These are phyloP conservation scores for Mormyrus lacerda DNA, from an alignment of 2,113 vertebrate genomes.

Conservation along the genomic window DNA sequence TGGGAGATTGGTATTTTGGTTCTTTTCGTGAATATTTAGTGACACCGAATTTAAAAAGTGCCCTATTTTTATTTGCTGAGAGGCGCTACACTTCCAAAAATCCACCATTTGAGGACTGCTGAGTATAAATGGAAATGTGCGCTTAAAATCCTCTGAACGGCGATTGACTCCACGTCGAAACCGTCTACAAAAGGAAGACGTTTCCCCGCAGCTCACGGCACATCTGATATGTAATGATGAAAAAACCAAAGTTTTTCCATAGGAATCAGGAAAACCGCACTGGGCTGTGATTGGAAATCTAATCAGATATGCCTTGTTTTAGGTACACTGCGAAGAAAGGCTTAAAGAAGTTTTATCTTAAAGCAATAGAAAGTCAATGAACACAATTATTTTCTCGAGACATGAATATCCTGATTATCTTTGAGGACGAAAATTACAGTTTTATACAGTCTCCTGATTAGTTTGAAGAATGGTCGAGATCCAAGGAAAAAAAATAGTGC, in stretches of 20 bases:
- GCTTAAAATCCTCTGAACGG: neutral
- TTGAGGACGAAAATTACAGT: constrained; percentile 25
- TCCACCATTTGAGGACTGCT: constrained; percentile 9
- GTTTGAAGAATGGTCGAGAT: constrained; percentile 8
- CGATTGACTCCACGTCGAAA: neutral
- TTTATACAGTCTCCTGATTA: constrained; percentile 18
- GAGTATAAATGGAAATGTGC: neutral
- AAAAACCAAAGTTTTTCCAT: constrained; percentile 28
- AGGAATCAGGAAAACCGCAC: constrained; percentile 74
- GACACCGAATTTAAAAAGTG: constrained; percentile 8
- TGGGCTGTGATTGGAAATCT: constrained; percentile 90
- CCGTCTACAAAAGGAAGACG: neutral
- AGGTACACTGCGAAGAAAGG: constrained; percentile 22
- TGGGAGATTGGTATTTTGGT: neutral
- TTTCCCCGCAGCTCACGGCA: neutral
- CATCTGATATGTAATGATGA: constrained; percentile 17
- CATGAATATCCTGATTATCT: constrained; percentile 16
- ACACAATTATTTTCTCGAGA: constrained; percentile 22
- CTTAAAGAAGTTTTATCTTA: constrained; percentile 39
- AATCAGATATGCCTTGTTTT: constrained; percentile 68
- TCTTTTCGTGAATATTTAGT: constrained; percentile 11
- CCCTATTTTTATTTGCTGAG: constrained; percentile 6
- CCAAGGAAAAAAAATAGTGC: neutral
- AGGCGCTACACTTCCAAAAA: neutral
- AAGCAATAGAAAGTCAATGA: constrained; percentile 31